Percentiles rank a stretch among this genome's conserved stretches.
Conservation (phyloP, 2,113 vertebrate genomes). For the Synodontis membranacea region DNA sequence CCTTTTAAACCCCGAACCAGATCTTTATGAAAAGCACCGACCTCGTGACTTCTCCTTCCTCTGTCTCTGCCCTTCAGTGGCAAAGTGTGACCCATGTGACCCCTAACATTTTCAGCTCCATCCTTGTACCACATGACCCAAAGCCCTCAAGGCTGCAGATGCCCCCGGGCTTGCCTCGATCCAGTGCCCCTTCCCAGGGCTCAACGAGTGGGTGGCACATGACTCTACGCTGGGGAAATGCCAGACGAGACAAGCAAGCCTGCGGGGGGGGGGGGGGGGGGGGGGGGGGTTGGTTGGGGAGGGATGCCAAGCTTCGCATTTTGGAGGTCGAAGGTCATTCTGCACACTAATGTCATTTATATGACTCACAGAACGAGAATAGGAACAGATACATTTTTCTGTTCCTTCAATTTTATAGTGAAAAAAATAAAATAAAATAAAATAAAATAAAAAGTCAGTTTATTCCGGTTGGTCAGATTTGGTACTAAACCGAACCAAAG, state of each 20-base stretch:
- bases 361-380: slow-evolving; percentile 46
- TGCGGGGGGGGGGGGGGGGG: slow-evolving; percentile 48
- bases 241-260: slow-evolving; percentile 60
- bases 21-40: slow-evolving; percentile 10
- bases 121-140: slow-evolving; percentile 37
- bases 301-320: slow-evolving; percentile 65
- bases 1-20: slow-evolving; percentile 40
- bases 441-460: neutral
- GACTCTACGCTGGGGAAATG: slow-evolving; percentile 59
- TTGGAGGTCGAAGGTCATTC: slow-evolving; percentile 64
- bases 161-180: slow-evolving; percentile 20
- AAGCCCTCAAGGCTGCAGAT: neutral
- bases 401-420: neutral
- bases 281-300: slow-evolving; percentile 45
- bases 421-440: neutral
- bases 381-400: neutral
- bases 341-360: slow-evolving; percentile 72
- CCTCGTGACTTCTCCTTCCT: neutral
- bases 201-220: slow-evolving; percentile 2
- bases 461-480: neutral
- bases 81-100: slow-evolving; percentile 48
- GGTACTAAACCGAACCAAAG: neutral
- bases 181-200: slow-evolving; percentile 24
- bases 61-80: neutral
- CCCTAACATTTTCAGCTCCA: slow-evolving; percentile 62